phyloP scores from a whole-genome alignment of 2,888 invertebrate species.

The Eupithecia dodoneata region DNA sequence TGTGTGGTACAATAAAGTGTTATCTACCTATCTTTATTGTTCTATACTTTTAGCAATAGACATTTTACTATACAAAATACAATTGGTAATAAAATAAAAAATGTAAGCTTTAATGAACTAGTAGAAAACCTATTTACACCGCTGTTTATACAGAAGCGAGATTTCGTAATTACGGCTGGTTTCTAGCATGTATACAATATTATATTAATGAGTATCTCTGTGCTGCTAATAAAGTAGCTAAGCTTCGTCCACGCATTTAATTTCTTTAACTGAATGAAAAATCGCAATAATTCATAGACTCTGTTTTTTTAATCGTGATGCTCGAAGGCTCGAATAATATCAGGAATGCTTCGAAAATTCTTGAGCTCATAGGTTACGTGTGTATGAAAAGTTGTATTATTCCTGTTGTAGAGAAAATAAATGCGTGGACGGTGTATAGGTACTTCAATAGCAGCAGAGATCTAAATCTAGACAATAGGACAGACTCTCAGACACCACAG shows the following conservation, averaged over 20 bases:
- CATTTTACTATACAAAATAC: neutral
- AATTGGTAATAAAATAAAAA: neutral
- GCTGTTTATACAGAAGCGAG: neutral
- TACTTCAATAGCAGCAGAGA: neutral
- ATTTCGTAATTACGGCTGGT: neutral
- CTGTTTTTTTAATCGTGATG: no score
- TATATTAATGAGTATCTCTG: no score
- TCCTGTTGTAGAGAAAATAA: no score
- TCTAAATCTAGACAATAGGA: slow-evolving; percentile 13
- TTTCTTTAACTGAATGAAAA: no score
- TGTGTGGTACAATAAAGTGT: neutral
- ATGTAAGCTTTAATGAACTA: neutral
- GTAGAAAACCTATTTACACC: neutral
- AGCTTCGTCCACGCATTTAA: no score
- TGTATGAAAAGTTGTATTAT: no score
- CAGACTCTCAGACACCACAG: slow-evolving; percentile 13
- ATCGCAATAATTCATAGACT: no score
- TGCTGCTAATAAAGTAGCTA: no score
- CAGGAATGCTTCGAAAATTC: no score
- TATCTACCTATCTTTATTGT: neutral
- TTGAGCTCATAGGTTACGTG: no score
- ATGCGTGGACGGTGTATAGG: neutral
- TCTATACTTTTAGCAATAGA: neutral
- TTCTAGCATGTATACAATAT: neutral
- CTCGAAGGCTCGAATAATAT: no score